Percentiles rank a stretch among this genome's conserved stretches.
phyloP scores from a whole-genome alignment of 2,888 invertebrate species.

The Macaria notata region DNA sequence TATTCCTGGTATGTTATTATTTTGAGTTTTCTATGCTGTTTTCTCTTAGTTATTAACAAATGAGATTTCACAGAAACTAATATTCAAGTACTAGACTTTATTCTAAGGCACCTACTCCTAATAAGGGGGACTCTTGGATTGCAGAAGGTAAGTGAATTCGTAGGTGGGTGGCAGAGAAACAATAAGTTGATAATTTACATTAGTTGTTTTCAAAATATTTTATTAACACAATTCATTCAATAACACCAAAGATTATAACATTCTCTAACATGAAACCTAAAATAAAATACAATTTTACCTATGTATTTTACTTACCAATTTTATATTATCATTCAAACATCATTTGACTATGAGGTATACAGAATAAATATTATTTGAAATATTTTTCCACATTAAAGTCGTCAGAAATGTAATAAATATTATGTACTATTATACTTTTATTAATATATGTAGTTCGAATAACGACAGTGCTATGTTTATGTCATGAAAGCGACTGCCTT shows the following conservation, averaged over 20 bases:
- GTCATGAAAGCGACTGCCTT: slow-evolving; percentile 65
- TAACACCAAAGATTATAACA: slow-evolving; percentile 84
- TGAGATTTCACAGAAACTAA: too few species aligned
- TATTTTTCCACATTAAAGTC: slow-evolving; percentile 67
- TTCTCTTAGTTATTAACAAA: too few species aligned
- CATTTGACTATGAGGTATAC: slow-evolving; percentile 79
- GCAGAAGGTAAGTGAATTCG: too few species aligned
- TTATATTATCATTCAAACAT: slow-evolving; percentile 79
- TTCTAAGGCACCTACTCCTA: too few species aligned
- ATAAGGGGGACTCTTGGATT: too few species aligned
- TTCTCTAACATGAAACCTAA: slow-evolving; percentile 82
- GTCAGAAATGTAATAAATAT: slow-evolving; percentile 64
- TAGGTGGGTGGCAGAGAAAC: slow-evolving; percentile 53
- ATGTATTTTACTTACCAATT: slow-evolving; percentile 79
- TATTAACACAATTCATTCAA: slow-evolving; percentile 84
- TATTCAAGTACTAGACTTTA: too few species aligned
- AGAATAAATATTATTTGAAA: slow-evolving; percentile 76
- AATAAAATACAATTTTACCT: slow-evolving; percentile 80
- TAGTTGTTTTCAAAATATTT: slow-evolving; percentile 81
- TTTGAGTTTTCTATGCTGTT: too few species aligned
- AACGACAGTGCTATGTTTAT: slow-evolving; percentile 57
- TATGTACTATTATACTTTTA: slow-evolving; percentile 49
- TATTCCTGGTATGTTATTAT: too few species aligned
- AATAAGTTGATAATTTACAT: slow-evolving; percentile 72
- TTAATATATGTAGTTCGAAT: slow-evolving; percentile 52